Base-by-base conservation (phyloP, 1,140 invertebrate genomes). In the Atopsyche davidsoni region DNA sequence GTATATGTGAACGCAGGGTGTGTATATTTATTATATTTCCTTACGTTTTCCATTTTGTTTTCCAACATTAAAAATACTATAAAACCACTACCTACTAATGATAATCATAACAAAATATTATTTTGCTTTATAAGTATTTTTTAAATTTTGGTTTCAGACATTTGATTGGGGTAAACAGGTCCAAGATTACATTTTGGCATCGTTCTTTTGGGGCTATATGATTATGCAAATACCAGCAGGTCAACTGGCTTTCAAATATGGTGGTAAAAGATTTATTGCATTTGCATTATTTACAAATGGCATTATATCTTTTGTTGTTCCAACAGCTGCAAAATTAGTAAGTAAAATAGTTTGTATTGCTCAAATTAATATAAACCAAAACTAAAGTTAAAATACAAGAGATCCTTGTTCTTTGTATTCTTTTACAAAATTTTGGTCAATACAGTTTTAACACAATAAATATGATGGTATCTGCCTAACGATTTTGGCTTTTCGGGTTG, bases 221-320 rank as follows among this genome's bases (percentile, higher is more conserved):
- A 10, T 77, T 2, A 77, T 80, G 2, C 82, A 85, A 59, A 73
- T 90, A 4, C 79, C 84, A 0, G 84, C 79, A 0, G 86, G 85
- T 1, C 76, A 80, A 49, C 52, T 87, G 0, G 78, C 78, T 1
- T 74, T 80, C 45, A 74, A 66, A 4, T 80, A 77, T 41, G 83
- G 85, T 4, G 72, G 79, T 0, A 78, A 81, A 60, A 65, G 65
- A 11, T 71, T 87, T 11, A 69, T 90, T 6, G 67, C 77, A 4
- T 59, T 65, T 0, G 76, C 82, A 1, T 71, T 82, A 38, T 24
- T 62, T 0, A 60, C 65, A n/a, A 72, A 71, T 36, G 56, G 60
- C 11, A 9, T 69, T 2, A 40, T 64, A 0, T 68, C 64, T 0
- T 61, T 69, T 21, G 42, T 59, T 1, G 51, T 69, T 2, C 70